Conservation (phyloP, 2,797 vertebrate genomes). For the Champsocephalus esox region DNA sequence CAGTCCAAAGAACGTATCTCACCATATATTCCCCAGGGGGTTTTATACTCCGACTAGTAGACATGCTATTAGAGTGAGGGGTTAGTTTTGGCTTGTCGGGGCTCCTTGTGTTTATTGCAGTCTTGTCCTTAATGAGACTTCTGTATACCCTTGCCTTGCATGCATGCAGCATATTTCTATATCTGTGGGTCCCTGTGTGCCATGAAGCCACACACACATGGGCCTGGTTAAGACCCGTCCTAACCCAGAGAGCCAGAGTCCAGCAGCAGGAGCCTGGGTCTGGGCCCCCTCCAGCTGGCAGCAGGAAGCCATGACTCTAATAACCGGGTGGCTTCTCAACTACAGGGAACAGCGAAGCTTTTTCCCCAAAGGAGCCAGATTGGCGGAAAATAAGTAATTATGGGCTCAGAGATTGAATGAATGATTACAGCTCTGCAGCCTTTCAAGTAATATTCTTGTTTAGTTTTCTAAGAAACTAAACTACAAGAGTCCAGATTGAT, state of each 20-base stretch:
- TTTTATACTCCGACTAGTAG: slow-evolving; percentile 5
- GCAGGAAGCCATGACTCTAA: slow-evolving; percentile 77
- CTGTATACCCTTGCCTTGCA: slow-evolving; percentile 23
- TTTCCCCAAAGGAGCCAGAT: slow-evolving; percentile 75
- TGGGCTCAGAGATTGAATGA: slow-evolving; percentile 79
- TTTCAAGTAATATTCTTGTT: slow-evolving; percentile 79
- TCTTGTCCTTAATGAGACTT: slow-evolving; percentile 20
- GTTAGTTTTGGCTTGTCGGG: slow-evolving; percentile 6
- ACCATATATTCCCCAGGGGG: neutral
- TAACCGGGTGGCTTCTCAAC: slow-evolving; percentile 83
- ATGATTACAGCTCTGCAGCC: slow-evolving; percentile 79
- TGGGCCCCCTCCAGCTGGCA: slow-evolving; percentile 82
- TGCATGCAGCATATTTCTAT: slow-evolving; percentile 21
- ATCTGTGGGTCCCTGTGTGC: slow-evolving; percentile 20
- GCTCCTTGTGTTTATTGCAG: slow-evolving; percentile 22
- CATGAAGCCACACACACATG: slow-evolving; percentile 47
- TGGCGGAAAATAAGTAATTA: slow-evolving; percentile 86
- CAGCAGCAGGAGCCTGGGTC: slow-evolving; percentile 70
- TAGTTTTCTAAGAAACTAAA: slow-evolving; percentile 69
- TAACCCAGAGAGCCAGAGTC: slow-evolving; percentile 62
- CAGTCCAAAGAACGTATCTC: slow-evolving; percentile 14
- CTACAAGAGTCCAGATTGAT: slow-evolving; percentile 60
- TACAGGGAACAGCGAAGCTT: slow-evolving; percentile 73
- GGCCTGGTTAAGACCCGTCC: slow-evolving; percentile 52
- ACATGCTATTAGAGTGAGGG: slow-evolving; percentile 11